Evolutionary conservation across 1,140 invertebrate species (phyloP), one percentile per base, ranked within the genome.

Genomic region (Brevipalpus yothersi): DNA sequence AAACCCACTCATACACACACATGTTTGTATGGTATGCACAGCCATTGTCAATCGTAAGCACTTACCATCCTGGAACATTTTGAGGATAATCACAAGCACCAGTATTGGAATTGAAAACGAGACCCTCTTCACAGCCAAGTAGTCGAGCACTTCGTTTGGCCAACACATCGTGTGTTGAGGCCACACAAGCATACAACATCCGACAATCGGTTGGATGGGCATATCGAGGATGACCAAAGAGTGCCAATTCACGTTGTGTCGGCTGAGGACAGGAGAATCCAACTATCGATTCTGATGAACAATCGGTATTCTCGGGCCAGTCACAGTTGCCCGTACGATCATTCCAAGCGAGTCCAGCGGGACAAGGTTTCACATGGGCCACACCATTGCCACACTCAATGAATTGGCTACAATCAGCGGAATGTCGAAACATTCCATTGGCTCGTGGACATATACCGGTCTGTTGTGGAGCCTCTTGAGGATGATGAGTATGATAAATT

Each of bases 291-390:
- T 39, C 49, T 56, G 78, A 84, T 84, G 74, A 90, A 86, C 86
- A 91, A 79, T 86, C 86, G 75, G 90, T 86, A 71, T 88, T 84
- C 76, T 87, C 84, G 60, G 87, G 86, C 68, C 89, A 86, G 72
- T 88, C 83, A 71, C 89, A 93, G 75, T 86, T 85, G 61, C 83
- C 82, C 47, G 78, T 80, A 71, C 81, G 86, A 67, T 87, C 84
- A 66, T 87, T 84, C 70, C 89, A 91, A 67, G 86, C 83, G 7
- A 91, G 75, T 11, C 85, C 62, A 62, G 81, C 78, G 0, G 86
- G 86, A 68, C 86, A 91, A 45, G 78, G 81, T 65, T 82, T 83
- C 69, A 84, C 81, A 45, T 77, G 81, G 41, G 79, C 77, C 41
- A 84, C 81, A 21, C 86, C 86, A 59, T 86, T 82, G 64, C 86